Evolutionary conservation across 2,888 invertebrate species (phyloP), one percentile per base, ranked within the genome.

Genomic region (Trichopria drosophilae): DNA sequence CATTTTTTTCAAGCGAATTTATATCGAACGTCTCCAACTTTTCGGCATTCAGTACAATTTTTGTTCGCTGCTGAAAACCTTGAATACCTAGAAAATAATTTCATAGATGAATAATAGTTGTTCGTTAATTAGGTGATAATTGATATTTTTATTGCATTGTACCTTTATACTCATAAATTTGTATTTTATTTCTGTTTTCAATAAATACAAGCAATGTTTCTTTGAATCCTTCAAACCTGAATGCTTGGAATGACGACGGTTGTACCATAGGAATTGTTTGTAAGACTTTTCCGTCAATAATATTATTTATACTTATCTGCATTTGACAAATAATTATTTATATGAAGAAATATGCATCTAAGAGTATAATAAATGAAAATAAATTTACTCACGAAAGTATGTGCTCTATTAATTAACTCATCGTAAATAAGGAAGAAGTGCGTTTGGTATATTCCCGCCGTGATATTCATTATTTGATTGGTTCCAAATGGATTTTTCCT

Each of bases 141-240:
- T n/a, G n/a, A n/a, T n/a, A n/a, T n/a, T n/a, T n/a, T n/a, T n/a
- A n/a, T n/a, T n/a, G n/a, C n/a, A n/a, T n/a, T 23, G 57, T 65
- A 77, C 79, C 79, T 71, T 72, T 75, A 53, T 80, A 80, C 59
- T 80, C 78, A 45, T 77, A 79, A 41, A 79, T 64, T 57, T 73
- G 71, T n/a, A 80, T 53, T 6, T 57, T 58, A 76, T 68, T 70
- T 20, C 47, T 39, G 41, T 69, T 67, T 45, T 72, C 68, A 1
- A 62, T 32, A 35, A 68, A 68, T 18, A 72, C 53, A 7, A 73
- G 48, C 7, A 72, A 54, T 15, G 61, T 71, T 51, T 72, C 70
- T 1, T 64, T 12, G 6, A 51, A 51, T 5, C 59, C 58, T 13
- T 65, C 63, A 20, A 72, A 70, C 57, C 67, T 63, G 1, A 72